A percentile compares a stretch with the other conserved stretches of the same genome.
phyloP scores from a whole-genome alignment of 2,113 vertebrate genomes.

The Ceuthmochares aereus region DNA sequence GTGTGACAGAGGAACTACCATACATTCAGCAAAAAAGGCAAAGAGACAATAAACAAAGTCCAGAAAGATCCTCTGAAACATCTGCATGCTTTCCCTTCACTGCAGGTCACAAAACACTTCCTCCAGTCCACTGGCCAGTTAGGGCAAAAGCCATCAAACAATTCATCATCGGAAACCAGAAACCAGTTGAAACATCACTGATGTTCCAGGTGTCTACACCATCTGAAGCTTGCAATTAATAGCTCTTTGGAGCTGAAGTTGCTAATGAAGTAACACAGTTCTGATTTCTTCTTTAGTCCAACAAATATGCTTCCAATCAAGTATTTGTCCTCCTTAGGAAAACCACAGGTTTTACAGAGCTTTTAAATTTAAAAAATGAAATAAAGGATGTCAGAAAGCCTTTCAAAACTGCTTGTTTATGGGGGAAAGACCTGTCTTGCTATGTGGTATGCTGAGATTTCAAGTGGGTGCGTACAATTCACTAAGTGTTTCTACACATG shows the following conservation, averaged over 20 bases:
- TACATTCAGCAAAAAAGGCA: not conserved
- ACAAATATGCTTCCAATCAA: not conserved
- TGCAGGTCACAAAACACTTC: not conserved
- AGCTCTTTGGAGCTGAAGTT: not conserved
- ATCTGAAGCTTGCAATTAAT: not conserved
- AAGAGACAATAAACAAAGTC: not conserved
- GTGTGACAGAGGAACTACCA: not conserved
- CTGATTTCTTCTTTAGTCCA: not conserved
- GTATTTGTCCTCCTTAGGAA: not conserved
- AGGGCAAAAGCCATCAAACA: not conserved
- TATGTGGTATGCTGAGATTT: not conserved
- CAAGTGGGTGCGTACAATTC: not conserved
- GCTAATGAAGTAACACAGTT: not conserved
- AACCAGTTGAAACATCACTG: not conserved
- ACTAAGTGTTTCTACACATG: not conserved
- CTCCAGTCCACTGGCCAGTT: not conserved
- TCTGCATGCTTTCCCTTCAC: not conserved
- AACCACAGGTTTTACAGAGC: not conserved
- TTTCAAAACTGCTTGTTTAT: not conserved
- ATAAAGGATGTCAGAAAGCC: not conserved
- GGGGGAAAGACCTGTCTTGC: not conserved
- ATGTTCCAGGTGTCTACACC: not conserved
- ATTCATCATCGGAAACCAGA: not conserved
- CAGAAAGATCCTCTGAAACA: not conserved
- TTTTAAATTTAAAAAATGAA: not conserved